phyloP scores from a whole-genome alignment of 2,888 invertebrate species.

The Euplagia quadripunctaria region DNA sequence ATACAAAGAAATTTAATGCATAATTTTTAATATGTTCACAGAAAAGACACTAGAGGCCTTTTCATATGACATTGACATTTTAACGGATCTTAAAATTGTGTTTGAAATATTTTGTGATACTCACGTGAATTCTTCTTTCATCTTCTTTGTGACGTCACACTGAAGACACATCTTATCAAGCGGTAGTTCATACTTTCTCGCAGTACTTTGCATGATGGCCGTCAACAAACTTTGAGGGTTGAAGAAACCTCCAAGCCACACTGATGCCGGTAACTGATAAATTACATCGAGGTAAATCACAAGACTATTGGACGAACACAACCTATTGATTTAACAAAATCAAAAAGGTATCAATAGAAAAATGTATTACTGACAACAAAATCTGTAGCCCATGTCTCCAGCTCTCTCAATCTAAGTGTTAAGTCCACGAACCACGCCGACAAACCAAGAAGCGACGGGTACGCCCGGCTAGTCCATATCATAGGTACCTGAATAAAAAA shows the following conservation, averaged over 20 bases:
- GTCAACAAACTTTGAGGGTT: constrained; percentile 98
- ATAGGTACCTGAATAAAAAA: constrained; percentile 89
- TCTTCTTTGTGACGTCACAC: constrained; percentile 98
- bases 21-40: background rate
- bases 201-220: constrained; percentile 99
- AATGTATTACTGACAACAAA: constrained; percentile 91
- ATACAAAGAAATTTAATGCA: too few relatives aligned
- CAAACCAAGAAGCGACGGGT: constrained; percentile 95
- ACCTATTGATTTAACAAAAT: constrained; percentile 72
- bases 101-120: constrained; percentile 36
- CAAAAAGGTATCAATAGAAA: background rate
- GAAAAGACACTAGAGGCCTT: background rate
- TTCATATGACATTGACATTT: background rate
- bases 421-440: constrained; percentile 98
- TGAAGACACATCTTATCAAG: constrained; percentile 99
- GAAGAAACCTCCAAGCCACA: constrained; percentile 99
- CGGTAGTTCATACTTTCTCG: constrained; percentile 95
- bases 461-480: constrained; percentile 95
- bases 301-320: constrained; percentile 75
- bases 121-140: constrained; percentile 97
- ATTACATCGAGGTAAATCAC: background rate
- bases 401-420: constrained; percentile 93
- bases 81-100: background rate
- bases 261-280: constrained; percentile 93
- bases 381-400: constrained; percentile 98